Base-by-base conservation (phyloP, 2,113 vertebrate species). In the Corythaeola cristata region DNA sequence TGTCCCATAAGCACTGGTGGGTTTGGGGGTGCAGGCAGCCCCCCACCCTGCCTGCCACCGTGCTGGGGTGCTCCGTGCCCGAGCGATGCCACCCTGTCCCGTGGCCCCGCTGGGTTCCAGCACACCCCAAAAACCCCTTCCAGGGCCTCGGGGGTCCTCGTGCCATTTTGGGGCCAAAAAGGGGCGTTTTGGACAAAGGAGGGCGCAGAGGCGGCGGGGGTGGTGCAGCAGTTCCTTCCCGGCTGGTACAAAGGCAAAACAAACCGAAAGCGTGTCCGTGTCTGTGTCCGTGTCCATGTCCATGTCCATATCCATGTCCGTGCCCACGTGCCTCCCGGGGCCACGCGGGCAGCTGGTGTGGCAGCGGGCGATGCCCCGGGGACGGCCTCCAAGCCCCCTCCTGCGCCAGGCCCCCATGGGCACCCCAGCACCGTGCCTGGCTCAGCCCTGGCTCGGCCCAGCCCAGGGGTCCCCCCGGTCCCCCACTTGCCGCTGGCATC, bases 151-250 rank as follows among this genome's bases (percentile, higher is more conserved):
- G 23, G 76, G n/a, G 3, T 71, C 18, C n/a, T 19, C 0, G n/a
- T 15, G 16, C 49, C 63, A 1, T 50, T 89, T 77, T 58, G 79
- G 80, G 80, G 60, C 24, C 39, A 76, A 59, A 86, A 90, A 73
- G 12, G 37, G 68, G 7, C 8, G 2, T 77, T 92, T 81, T 53
- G 87, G 76, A 92, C 91, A 94, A 95, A 97, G 76, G 76, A 97
- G 84, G 68, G 76, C 26, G 58, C 27, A 5, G 87, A 97, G 96
- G 66, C 92, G 21, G 85, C 32, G 39, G 39, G 15, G 26, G 92
- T 95, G 94, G 96, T 96, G 95, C 94, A 96, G 96, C 96, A 97
- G 96, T 97, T 97, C 96, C 92, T 96, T 97, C 95, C 96, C 78
- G 95, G 88, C 91, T 66, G 39, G 71, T 97, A 97, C 96, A 97